Base-by-base conservation (phyloP, 2,797 vertebrate species). In the Toxotes lorentzi region DNA sequence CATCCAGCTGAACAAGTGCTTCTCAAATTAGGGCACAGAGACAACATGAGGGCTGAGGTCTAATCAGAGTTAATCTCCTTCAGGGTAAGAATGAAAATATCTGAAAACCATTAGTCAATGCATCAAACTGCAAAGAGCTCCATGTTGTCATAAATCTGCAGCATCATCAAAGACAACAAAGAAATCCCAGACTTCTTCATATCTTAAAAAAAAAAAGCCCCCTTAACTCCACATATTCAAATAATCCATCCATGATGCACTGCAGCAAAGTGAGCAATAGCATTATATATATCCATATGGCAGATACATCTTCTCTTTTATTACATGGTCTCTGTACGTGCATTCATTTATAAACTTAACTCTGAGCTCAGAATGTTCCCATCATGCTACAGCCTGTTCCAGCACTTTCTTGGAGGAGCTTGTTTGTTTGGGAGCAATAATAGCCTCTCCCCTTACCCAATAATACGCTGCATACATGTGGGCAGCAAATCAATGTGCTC, bases 401-500 rank as follows among this genome's bases (percentile, higher is more conserved):
- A 34, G 65, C n/a, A 1, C 43, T 57, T 90, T 92, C 86, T 74
- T 75, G 76, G 84, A 87, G 89, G 65, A 75, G 84, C 82, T 47
- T 88, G 89, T 91, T 92, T 92, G 82, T 89, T 87, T 81, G 76
- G 57, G 27, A 65, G 61, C 24, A 30, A 70, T 86, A 65, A 84
- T 66, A 86, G 54, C 64, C 62, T 73, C 61, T 81, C 19, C 43
- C 47, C 62, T 68, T 45, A 48, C 24, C 41, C 53, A 63, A 24
- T 78, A 78, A 90, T 60, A 65, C 54, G 30, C 71, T 1, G n/a
- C 62, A 38, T 60, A n/a, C 53, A 74, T 62, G 70, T 64, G 21
- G 60, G 63, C 72, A 80, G 72, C 35, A 61, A 62, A 74, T 79
- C 54, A 72, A 5, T 48, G 14, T 61, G 83, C 68, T 68, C 54